Base-by-base conservation (phyloP, 2,113 vertebrate species). In the Asarcornis scutulata region DNA sequence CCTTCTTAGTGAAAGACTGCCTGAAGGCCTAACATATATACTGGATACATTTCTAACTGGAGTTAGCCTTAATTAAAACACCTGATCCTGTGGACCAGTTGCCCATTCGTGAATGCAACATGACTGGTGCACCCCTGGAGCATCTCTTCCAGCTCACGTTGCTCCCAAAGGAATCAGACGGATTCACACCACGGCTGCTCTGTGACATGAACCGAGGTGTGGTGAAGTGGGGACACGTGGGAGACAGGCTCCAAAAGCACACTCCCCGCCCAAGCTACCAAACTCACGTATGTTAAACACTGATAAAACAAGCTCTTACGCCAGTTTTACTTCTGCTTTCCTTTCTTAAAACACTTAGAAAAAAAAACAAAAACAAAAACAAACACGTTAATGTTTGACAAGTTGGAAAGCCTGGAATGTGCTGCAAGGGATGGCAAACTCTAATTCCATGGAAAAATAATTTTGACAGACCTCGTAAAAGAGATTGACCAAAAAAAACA, bases 161-260 rank as follows among this genome's bases (percentile, higher is more conserved):
- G 23, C 53, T 32, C 52, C 23, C 42, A 18, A 79, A 79, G 13
- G 58, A 87, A 44, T 36, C 34, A 66, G 68, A 83, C 46, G 29
- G 31, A 20, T 5, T 68, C 48, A 52, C 20, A 48, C 2, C 8
- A 26, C 46, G 23, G 46, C 0, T 56, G 20, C 48, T 60, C 44
- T 72, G 55, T 48, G 68, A 42, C 1, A 2, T 0, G 0, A 78
- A 63, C 6, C 17, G 46, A 56, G 44, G 26, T 15, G 21, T 2
- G 9, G 6, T 50, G 13, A 78, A 89, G 9, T 3, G 20, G 13
- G 5, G 38, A 71, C 25, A 64, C 17, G 1, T 21, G 13, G 38
- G 17, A 88, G 59, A 52, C 11, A 46, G 34, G 64, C 29, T 87
- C 60, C 38, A 53, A 53, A 92, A 67, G 40, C 23, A 78, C 16